A percentile compares a stretch with the other conserved stretches of the same genome.
Conservation (phyloP, 2,113 vertebrate genomes). For the Dendropsophus ebraccatus region DNA sequence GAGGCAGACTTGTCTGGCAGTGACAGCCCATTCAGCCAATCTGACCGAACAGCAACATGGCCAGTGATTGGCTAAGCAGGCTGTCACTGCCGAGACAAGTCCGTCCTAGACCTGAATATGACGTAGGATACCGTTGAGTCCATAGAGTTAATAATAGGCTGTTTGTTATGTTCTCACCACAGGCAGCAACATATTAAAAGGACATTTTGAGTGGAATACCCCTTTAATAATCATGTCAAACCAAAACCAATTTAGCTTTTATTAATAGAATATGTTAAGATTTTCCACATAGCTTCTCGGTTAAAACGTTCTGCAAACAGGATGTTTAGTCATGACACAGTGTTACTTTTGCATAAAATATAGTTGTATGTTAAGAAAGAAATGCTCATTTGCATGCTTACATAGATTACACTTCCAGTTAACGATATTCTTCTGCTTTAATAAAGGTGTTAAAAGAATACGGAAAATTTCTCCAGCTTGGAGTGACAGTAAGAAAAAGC, state of each 20-base stretch:
- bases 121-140: no score
- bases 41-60: no score
- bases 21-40: no score
- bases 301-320: slow-evolving; percentile 28
- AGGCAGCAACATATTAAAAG: no score
- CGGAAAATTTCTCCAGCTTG: neutral
- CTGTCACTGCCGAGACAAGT: no score
- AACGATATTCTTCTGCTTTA: neutral
- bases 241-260: neutral
- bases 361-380: neutral
- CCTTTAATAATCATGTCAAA: neutral
- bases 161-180: no score
- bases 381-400: neutral
- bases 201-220: no score
- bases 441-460: neutral
- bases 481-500: neutral
- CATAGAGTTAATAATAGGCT: no score
- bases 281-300: neutral
- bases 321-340: slow-evolving; percentile 24
- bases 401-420: neutral
- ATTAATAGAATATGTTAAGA: neutral
- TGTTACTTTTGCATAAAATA: neutral
- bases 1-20: no score
- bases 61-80: no score
- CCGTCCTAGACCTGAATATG: no score